Conservation (phyloP, 2,113 vertebrate genomes). For the Cyrtonyx montezumae region DNA sequence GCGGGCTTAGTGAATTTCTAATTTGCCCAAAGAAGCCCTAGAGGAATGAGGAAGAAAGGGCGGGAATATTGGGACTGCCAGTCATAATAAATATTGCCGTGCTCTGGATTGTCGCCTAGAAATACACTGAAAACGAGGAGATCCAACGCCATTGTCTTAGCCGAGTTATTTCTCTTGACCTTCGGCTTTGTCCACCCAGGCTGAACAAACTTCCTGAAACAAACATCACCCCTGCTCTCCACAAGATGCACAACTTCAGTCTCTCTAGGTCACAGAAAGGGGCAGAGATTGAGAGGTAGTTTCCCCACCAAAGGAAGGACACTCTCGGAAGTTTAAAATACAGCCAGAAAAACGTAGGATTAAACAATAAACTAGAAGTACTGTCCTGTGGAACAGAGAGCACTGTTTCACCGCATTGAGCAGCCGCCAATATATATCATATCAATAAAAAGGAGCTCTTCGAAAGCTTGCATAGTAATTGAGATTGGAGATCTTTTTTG, state of each 20-base stretch:
- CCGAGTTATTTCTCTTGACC: constrained; percentile 13
- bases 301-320: background rate
- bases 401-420: constrained; percentile 45
- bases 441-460: constrained; percentile 66
- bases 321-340: constrained; percentile 37
- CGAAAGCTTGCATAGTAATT: constrained; percentile 77
- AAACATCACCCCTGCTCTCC: background rate
- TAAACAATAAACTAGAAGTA: constrained; percentile 45
- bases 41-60: constrained; percentile 26
- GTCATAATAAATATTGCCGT: background rate
- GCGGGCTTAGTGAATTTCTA: constrained; percentile 12
- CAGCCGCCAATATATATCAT: constrained; percentile 58
- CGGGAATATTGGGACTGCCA: background rate
- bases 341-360: constrained; percentile 28
- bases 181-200: constrained; percentile 28
- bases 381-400: constrained; percentile 42
- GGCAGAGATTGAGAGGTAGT: background rate
- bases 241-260: background rate
- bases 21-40: constrained; percentile 38
- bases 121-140: background rate
- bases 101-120: background rate
- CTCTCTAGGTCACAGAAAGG: background rate
- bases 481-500: constrained; percentile 77
- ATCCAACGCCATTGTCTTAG: background rate
- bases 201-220: constrained; percentile 9